Percentiles rank a stretch among this genome's conserved stretches.
Evolutionary conservation across 2,797 vertebrate genomes (phyloP).

Genomic region (Pseudochaenichthys georgianus): DNA sequence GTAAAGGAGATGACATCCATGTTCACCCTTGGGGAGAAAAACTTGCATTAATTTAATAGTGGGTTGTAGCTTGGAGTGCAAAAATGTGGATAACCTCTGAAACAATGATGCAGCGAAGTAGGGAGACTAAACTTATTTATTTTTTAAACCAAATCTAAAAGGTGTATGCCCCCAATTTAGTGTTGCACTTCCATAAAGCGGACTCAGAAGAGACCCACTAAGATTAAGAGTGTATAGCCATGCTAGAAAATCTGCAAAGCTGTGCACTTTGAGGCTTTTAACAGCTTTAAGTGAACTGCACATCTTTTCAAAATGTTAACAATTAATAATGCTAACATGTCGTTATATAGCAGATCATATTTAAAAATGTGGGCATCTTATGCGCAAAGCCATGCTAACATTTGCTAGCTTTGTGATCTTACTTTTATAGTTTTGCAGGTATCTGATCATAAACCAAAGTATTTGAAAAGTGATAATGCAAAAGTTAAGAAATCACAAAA

Average conservation of each 20-base stretch:
- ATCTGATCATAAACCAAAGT: not conserved
- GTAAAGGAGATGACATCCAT: not conserved
- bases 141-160: not conserved
- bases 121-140: not conserved
- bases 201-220: too few relatives aligned
- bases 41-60: not conserved
- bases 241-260: not conserved
- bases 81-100: not conserved
- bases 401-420: not conserved
- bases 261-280: not conserved
- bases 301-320: too few relatives aligned
- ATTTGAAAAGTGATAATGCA: not conserved
- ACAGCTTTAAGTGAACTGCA: not conserved
- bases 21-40: slow-evolving; percentile 42
- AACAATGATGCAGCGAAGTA: not conserved
- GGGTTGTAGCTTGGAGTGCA: not conserved
- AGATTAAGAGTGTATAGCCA: too few relatives aligned
- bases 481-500: too few relatives aligned
- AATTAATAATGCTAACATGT: not conserved
- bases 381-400: too few relatives aligned
- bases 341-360: too few relatives aligned
- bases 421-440: not conserved
- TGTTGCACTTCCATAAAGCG: not conserved
- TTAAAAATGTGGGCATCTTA: too few relatives aligned
- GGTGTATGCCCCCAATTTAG: too few relatives aligned